Evolutionary conservation across 2,888 invertebrate genomes (phyloP), one percentile per base, ranked within the genome.

Genomic region (Caenorhabditis macrosperma): DNA sequence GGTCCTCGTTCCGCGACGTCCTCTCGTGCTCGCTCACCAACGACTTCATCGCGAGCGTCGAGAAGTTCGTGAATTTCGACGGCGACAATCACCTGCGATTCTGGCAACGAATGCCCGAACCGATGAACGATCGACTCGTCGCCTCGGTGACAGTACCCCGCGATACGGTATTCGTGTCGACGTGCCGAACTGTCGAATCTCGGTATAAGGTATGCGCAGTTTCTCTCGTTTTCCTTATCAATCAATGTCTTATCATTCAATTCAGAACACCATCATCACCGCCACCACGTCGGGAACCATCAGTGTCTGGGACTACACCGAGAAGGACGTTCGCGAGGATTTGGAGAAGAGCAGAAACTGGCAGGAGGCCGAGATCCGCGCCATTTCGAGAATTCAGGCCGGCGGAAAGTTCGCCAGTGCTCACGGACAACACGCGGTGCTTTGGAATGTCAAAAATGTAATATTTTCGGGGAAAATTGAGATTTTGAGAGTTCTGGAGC

Each of bases 51-150:
- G 84, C 64, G 1, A 68, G 81, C 9, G 41, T 84, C 5, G 82
- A 82, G 41, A 59, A 60, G 26, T 61, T 78, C 15, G 66, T 82
- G n/a, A 72, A 78, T 44, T 81, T 68, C 54, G 61, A 75, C 10
- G 38, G 63, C 2, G 68, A 84, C 69, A 80, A 76, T 44, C 76
- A 78, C 20, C 26, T 84, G 30, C 38, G 84, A 48, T 82, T 84
- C 72, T 84, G 84, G 84, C 54, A 68, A 50, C 17, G 84, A 15
- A 15, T 5, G 2, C 4, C n/a, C 22, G 57, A 17, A 20, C 60
- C 30, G 6, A 41, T 15, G 24, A 57, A 55, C 10, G 9, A 57
- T 2, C 50, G 20, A 17, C 12, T 82, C 20, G 26, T 75, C 10
- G 59, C 81, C 10, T 54, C 55, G 9, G 38, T 84, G 22, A 28